phyloP scores from a whole-genome alignment of 1,140 invertebrate genomes.

The Idris sp. region DNA sequence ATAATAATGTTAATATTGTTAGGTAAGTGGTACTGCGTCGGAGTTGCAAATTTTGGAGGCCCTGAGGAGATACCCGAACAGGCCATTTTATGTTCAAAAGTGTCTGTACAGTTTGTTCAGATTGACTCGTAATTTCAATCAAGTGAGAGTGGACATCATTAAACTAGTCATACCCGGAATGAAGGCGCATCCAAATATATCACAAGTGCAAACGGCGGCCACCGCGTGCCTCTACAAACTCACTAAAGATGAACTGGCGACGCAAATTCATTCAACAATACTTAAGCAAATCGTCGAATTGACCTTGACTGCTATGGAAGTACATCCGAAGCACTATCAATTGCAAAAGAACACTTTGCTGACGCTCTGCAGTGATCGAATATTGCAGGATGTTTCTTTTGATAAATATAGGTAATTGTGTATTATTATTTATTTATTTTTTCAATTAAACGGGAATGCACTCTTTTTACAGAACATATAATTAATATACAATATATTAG shows the following conservation, averaged over 20 bases:
- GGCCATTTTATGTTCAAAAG: slow-evolving; percentile 84
- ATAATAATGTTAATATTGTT: slow-evolving; percentile 8
- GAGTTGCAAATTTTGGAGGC: slow-evolving; percentile 83
- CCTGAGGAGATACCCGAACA: slow-evolving; percentile 81
- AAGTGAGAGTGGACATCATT: slow-evolving; percentile 83
- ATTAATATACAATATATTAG: too few species aligned
- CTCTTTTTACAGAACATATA: too few species aligned
- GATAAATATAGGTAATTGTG: slow-evolving; percentile 82
- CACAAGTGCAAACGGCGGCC: slow-evolving; percentile 88
- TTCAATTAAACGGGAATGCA: slow-evolving; percentile 3
- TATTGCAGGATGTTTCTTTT: slow-evolving; percentile 87
- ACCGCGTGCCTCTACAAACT: slow-evolving; percentile 91
- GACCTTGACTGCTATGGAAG: slow-evolving; percentile 86
- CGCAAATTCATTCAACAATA: slow-evolving; percentile 83
- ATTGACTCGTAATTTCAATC: slow-evolving; percentile 81
- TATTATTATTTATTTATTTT: too few species aligned
- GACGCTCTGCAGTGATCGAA: slow-evolving; percentile 88
- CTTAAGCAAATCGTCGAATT: slow-evolving; percentile 84
- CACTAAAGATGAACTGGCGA: slow-evolving; percentile 83
- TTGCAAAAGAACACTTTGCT: slow-evolving; percentile 88
- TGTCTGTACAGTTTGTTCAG: slow-evolving; percentile 86
- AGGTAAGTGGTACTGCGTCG: slow-evolving; percentile 83
- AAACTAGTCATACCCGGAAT: slow-evolving; percentile 85
- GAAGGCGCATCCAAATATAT: slow-evolving; percentile 82
- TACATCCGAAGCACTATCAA: slow-evolving; percentile 84